A percentile compares a stretch with the other conserved stretches of the same genome.
phyloP scores from a whole-genome alignment of 2,888 invertebrate species.

The Mystacides longicornis region DNA sequence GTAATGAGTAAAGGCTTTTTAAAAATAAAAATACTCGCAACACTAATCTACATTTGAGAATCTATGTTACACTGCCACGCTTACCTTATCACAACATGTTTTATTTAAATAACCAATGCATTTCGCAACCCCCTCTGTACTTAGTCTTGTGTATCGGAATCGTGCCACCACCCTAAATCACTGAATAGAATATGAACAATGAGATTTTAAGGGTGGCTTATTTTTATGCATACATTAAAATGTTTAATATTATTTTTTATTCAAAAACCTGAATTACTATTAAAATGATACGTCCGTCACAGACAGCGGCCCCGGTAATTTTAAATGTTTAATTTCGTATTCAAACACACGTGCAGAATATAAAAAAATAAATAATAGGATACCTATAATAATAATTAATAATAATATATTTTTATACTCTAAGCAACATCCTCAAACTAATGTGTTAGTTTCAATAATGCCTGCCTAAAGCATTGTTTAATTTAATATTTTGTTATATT shows the following conservation, averaged over 20 bases:
- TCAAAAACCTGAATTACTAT: not conserved
- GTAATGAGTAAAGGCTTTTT: too few species aligned
- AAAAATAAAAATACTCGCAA: too few species aligned
- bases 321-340: not conserved
- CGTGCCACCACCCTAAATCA: not conserved
- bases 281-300: not conserved
- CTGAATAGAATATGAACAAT: not conserved
- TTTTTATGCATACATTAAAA: not conserved
- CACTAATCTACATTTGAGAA: too few species aligned
- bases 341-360: slow-evolving; percentile 1
- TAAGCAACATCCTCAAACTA: too few species aligned
- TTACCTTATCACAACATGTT: slow-evolving; percentile 1
- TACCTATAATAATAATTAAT: too few species aligned
- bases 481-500: too few species aligned
- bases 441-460: too few species aligned
- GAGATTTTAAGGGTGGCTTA: not conserved
- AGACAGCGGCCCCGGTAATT: not conserved
- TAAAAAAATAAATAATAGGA: too few species aligned
- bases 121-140: not conserved
- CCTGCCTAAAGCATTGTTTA: too few species aligned
- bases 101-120: not conserved
- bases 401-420: too few species aligned
- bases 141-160: not conserved
- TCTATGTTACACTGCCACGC: not conserved
- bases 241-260: not conserved